Evolutionary conservation across 2,797 vertebrate genomes (phyloP).

Genomic region (Eulemur albifrons): DNA sequence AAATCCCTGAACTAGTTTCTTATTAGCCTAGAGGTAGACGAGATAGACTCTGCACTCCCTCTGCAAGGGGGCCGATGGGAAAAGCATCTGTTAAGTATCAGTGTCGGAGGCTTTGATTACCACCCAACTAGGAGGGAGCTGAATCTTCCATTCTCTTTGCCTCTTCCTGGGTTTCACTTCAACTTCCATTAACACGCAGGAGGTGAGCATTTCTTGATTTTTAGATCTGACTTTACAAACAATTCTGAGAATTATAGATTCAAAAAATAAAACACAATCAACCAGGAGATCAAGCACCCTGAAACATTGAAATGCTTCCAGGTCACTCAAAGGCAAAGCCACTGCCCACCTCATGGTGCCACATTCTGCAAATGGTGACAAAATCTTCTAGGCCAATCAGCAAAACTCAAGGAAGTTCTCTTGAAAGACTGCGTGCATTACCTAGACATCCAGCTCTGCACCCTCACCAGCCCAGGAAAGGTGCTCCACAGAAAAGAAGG

Average conservation of each 20-base stretch:
- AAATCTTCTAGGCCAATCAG: neutral
- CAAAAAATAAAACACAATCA: neutral
- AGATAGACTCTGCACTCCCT: neutral
- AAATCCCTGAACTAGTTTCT: slow-evolving; percentile 17
- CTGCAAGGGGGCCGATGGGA: neutral
- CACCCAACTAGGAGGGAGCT: neutral
- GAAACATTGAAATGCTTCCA: neutral
- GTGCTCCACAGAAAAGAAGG: neutral
- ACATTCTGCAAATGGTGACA: neutral
- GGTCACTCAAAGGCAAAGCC: neutral
- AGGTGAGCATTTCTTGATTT: neutral
- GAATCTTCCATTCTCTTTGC: neutral
- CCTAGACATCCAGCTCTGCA: neutral
- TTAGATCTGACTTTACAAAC: neutral
- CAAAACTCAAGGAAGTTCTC: neutral
- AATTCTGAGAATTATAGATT: neutral
- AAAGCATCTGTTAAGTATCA: neutral
- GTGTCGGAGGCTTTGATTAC: neutral
- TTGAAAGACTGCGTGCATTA: neutral
- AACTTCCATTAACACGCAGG: neutral
- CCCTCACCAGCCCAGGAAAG: neutral
- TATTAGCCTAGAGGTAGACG: neutral
- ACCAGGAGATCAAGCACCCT: neutral
- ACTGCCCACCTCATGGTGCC: neutral
- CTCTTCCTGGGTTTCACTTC: neutral